Conservation (phyloP, 2,113 vertebrate species). For the Pomatostomus ruficeps region DNA sequence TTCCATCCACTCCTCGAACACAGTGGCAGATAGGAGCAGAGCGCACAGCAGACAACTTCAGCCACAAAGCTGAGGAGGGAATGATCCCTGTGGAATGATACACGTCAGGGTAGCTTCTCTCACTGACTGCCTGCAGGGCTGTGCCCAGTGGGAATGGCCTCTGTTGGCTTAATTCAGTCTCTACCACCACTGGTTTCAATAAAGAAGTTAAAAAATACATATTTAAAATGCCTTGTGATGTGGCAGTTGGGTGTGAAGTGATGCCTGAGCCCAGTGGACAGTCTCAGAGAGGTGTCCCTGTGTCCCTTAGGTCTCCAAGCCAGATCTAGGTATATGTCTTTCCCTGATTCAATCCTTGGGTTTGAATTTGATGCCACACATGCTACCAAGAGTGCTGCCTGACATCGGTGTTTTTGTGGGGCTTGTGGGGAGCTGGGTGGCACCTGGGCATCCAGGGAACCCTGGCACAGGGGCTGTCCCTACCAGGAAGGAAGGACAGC, state of each 20-base stretch:
- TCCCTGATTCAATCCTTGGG: background rate
- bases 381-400: background rate
- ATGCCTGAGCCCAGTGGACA: background rate
- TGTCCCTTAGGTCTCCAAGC: background rate
- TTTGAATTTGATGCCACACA: rapidly evolving
- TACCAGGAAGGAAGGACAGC: background rate
- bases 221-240: background rate
- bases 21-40: background rate
- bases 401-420: rapidly evolving
- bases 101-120: background rate
- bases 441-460: background rate
- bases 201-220: background rate
- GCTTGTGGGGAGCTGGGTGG: background rate
- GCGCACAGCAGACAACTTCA: rapidly evolving
- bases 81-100: background rate
- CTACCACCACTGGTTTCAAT: rapidly evolving
- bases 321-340: rapidly evolving
- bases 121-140: rapidly evolving
- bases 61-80: background rate
- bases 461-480: background rate
- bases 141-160: rapidly evolving
- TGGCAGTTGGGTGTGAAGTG: background rate
- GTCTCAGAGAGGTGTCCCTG: background rate
- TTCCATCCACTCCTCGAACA: background rate
- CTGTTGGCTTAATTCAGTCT: background rate